These are phyloP conservation scores for Rotaria socialis DNA, from an alignment of 2,888 invertebrate genomes.

Conservation along the genomic window DNA sequence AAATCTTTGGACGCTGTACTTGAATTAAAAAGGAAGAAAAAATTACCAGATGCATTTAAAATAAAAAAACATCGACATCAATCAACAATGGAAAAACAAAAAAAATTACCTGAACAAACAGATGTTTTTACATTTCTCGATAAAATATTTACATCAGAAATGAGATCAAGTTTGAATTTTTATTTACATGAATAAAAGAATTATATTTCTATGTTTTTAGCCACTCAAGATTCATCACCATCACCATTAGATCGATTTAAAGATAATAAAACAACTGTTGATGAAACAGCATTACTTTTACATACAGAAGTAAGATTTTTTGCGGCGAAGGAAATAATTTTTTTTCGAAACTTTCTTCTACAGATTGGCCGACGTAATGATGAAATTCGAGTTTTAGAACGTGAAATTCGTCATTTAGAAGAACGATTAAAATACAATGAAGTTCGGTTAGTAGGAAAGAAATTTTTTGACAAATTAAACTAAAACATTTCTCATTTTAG, in stretches of 20 bases:
- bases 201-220: neutral
- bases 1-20: slow-evolving; percentile 23
- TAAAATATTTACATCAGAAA: neutral
- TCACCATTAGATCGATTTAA: neutral
- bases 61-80: neutral
- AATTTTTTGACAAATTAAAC: too few species aligned
- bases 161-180: neutral
- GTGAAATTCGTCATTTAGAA: neutral
- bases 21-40: neutral
- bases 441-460: neutral
- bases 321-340: too few species aligned
- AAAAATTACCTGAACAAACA: neutral
- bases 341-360: too few species aligned
- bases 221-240: neutral
- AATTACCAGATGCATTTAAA: neutral
- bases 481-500: neutral
- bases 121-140: slow-evolving; percentile 33
- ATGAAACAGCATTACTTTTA: neutral
- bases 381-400: neutral
- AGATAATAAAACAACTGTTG: neutral
- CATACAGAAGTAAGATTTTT: neutral
- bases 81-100: neutral
- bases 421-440: neutral
- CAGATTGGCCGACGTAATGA: neutral
- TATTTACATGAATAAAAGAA: neutral